Percentiles rank a stretch among this genome's conserved stretches.
phyloP scores from a whole-genome alignment of 2,888 invertebrate genomes.

The Alloscopus bannaensis region DNA sequence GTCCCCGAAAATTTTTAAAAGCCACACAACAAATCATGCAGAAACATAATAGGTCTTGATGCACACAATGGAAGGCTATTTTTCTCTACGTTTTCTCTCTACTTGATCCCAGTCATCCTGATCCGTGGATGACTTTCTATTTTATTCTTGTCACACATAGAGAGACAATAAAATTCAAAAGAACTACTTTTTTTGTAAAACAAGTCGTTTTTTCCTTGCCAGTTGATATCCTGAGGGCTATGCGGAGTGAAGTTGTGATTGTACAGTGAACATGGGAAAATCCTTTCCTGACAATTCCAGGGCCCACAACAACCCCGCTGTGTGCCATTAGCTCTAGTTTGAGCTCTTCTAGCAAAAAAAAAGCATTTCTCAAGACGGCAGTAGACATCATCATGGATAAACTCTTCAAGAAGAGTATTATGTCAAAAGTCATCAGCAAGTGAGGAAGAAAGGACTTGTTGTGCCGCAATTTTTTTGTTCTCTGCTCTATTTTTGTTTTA shows the following conservation, averaged over 20 bases:
- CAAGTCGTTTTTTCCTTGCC: constrained; percentile 15
- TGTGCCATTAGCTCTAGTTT: constrained; percentile 57
- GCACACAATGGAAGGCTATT: too few relatives aligned
- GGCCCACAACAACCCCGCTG: constrained; percentile 61
- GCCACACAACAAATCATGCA: too few relatives aligned
- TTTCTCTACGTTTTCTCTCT: too few relatives aligned
- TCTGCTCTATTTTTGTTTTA: not conserved
- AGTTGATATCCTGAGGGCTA: constrained; percentile 7
- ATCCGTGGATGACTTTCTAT: constrained; percentile 57
- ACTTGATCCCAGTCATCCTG: constrained; percentile 53
- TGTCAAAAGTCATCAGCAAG: constrained; percentile 55
- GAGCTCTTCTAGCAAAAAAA: constrained; percentile 25
- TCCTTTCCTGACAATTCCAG: constrained; percentile 48
- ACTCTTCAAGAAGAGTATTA: constrained; percentile 61
- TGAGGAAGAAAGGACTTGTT: constrained; percentile 28
- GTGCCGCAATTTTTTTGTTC: not conserved
- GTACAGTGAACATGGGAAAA: constrained; percentile 60
- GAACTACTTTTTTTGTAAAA: constrained; percentile 36
- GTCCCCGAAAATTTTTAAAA: too few relatives aligned
- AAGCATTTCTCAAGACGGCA: constrained; percentile 30
- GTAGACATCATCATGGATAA: constrained; percentile 57
- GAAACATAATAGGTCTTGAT: too few relatives aligned
- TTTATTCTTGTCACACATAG: constrained; percentile 60
- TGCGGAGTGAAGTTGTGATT: not conserved
- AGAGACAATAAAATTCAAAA: constrained; percentile 54